Evolutionary conservation across 2,113 vertebrate genomes (phyloP).

Genomic region (Poeciliopsis occidentalis): DNA sequence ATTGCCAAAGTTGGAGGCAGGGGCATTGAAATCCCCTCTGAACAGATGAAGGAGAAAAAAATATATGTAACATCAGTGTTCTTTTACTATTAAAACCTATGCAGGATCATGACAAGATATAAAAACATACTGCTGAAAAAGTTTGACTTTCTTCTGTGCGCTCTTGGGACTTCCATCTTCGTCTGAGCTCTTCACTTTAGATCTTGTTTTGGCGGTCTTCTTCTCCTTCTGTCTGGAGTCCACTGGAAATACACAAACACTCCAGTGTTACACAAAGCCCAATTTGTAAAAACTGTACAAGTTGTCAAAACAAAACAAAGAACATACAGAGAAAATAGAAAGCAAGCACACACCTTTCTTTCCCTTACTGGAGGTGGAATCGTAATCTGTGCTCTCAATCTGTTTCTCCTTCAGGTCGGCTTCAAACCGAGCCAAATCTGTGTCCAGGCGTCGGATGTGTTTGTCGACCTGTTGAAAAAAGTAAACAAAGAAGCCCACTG

Average conservation of each 20-base stretch:
- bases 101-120: neutral
- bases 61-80: neutral
- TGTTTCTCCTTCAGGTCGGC: slow-evolving; percentile 97
- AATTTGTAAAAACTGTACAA: neutral
- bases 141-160: slow-evolving; percentile 93
- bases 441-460: slow-evolving; percentile 94
- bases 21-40: slow-evolving; percentile 91
- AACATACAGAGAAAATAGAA: neutral
- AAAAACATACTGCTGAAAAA: slow-evolving; percentile 88
- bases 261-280: neutral
- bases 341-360: slow-evolving; percentile 89
- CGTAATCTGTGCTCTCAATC: slow-evolving; percentile 95
- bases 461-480: slow-evolving; percentile 88
- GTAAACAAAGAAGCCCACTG: neutral
- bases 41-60: slow-evolving; percentile 31
- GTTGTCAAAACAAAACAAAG: neutral
- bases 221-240: slow-evolving; percentile 93
- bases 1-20: slow-evolving; percentile 86
- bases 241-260: slow-evolving; percentile 54
- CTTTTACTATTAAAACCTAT: neutral
- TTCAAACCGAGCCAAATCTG: slow-evolving; percentile 95
- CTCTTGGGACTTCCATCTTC: slow-evolving; percentile 91
- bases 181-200: slow-evolving; percentile 94
- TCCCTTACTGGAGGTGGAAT: slow-evolving; percentile 96
- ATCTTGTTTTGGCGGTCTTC: slow-evolving; percentile 90